phyloP scores from a whole-genome alignment of 2,888 invertebrate species.

The Myathropa florea region DNA sequence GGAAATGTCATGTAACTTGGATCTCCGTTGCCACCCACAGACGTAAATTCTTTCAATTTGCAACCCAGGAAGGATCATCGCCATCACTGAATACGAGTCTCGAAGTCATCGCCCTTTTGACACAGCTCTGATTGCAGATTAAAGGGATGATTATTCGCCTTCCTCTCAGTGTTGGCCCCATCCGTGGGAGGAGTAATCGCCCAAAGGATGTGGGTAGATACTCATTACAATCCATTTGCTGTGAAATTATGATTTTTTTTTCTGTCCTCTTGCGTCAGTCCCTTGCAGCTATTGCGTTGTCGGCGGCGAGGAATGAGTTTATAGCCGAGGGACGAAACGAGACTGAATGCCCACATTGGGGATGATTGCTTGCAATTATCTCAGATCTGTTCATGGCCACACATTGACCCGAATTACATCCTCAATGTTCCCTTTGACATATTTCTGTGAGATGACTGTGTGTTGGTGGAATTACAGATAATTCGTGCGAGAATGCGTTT shows the following conservation, averaged over 20 bases:
- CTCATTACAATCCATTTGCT: slow-evolving; percentile 1
- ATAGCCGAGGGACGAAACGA: background rate
- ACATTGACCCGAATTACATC: background rate
- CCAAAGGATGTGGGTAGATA: background rate
- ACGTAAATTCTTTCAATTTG: background rate
- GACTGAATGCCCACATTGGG: background rate
- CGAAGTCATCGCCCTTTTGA: slow-evolving; percentile 2
- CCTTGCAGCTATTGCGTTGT: background rate
- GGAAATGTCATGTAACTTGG: too few species aligned
- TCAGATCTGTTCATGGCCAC: background rate
- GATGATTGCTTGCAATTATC: background rate
- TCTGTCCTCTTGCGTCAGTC: background rate
- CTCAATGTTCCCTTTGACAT: background rate
- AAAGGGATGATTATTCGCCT: background rate
- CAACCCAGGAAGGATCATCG: background rate
- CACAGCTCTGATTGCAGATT: background rate
- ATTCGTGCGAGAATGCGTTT: background rate
- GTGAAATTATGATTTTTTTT: background rate
- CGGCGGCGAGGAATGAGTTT: background rate
- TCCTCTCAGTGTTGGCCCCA: background rate
- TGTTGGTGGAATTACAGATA: background rate
- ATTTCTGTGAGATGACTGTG: background rate
- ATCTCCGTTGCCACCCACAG: background rate
- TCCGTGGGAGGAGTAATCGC: background rate
- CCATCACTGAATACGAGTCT: background rate